Percentiles rank a stretch among this genome's conserved stretches.
Evolutionary conservation across 2,113 vertebrate species (phyloP).

Genomic region (Oostethus manadensis): DNA sequence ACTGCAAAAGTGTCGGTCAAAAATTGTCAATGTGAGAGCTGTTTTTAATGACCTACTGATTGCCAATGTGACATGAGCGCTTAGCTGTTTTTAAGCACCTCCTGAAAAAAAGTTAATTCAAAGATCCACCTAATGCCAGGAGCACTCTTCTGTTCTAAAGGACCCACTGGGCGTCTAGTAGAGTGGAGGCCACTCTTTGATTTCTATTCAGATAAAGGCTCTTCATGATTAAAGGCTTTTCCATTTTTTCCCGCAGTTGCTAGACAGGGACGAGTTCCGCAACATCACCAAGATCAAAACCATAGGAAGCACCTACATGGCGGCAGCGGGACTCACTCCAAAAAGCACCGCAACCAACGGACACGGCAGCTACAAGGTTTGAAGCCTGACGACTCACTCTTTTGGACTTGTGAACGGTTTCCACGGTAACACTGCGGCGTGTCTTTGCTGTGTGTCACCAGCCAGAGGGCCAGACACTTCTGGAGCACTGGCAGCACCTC

Average conservation of each 20-base stretch:
- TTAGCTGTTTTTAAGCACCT: too few relatives aligned
- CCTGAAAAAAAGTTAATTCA: too few relatives aligned
- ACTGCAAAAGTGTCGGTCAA: too few relatives aligned
- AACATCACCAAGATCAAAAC: conserved; percentile 97
- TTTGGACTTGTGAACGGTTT: neutral
- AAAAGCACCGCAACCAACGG: conserved; percentile 72
- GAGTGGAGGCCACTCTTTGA: neutral
- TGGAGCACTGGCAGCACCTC: conserved; percentile 90
- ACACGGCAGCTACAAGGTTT: conserved; percentile 74
- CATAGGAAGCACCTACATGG: conserved; percentile 98
- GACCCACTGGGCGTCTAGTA: too few relatives aligned
- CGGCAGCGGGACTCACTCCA: conserved; percentile 87
- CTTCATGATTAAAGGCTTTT: neutral
- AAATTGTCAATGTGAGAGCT: too few relatives aligned
- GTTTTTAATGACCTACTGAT: too few relatives aligned
- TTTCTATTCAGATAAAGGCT: neutral
- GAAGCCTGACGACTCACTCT: neutral
- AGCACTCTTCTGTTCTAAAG: too few relatives aligned
- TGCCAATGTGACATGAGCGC: too few relatives aligned
- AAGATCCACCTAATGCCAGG: too few relatives aligned
- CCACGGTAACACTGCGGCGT: neutral
- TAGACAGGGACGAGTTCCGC: conserved; percentile 87
- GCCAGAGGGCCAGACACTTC: conserved; percentile 77
- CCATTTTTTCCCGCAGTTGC: conserved; percentile 68
- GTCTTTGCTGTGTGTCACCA: conserved; percentile 21